Evolutionary conservation across 2,888 invertebrate genomes (phyloP), one percentile per base, ranked within the genome.

Genomic region (Gasteruption jaculator): DNA sequence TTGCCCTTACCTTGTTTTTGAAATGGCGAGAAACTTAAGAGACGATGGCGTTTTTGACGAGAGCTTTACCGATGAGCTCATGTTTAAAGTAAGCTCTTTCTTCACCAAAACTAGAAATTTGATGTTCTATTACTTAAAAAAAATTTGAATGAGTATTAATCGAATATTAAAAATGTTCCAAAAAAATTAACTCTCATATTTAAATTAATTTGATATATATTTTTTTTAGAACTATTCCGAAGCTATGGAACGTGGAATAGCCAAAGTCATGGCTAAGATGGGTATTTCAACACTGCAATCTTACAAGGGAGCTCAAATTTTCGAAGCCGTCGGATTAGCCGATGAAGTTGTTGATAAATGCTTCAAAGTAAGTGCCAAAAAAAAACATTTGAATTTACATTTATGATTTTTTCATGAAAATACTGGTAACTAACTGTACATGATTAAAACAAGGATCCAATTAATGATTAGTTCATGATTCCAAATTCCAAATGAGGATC

Each of bases 211-310:
- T 29, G 8, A 37, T 38, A 34, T 12, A 40, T 4, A 36, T 35
- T 32, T 26, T 21, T 46, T 34, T 16, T 50, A 79, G 73, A 81
- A 94, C 54, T 99, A 95, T 72, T 83, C 91, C 27, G 85, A 86
- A 52, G 93, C 96, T 26, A 86, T 90, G 65, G 92, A 92, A 60
- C 83, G 91, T 1, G 95, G 95, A 35, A 86, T 91, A 54, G 82
- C 86, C 35, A 93, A 93, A 72, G 91, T 83, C 0, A 99, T 99
- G 97, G 97, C 99, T 4, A 99, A 99, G 72, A 99, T 99, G 99
- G 99, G 99, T 42, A 99, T 99, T 64, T 95, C 94, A 42, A 99
- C 97, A 0, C 75, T 99, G 26, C 97, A 97, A 70, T 96, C 95
- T 0, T 99, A 99, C 74, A 97, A 96, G 75, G 91, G 95, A 49